phyloP scores from a whole-genome alignment of 1,140 invertebrate species.

The Drosophila carrolli region DNA sequence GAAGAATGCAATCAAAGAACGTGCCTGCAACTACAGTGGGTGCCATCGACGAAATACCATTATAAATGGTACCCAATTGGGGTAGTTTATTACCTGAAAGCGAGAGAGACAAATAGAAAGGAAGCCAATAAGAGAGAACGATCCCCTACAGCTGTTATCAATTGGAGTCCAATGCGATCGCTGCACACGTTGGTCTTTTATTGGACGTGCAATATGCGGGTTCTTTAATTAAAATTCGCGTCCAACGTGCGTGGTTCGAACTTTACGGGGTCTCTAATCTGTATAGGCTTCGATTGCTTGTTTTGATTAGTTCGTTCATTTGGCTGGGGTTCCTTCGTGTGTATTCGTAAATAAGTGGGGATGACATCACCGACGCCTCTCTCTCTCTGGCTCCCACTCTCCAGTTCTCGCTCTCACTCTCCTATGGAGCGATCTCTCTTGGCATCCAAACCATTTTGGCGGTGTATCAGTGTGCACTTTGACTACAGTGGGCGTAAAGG shows the following conservation, averaged over 20 bases:
- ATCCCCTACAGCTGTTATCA: constrained; percentile 31
- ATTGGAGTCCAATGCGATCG: constrained; percentile 18
- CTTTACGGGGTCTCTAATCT: constrained; percentile 45
- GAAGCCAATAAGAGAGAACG: constrained; percentile 4
- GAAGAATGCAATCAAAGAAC: constrained; percentile 25
- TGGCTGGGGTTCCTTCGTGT: constrained; percentile 19
- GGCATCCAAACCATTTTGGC: constrained; percentile 60
- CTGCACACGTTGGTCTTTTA: constrained; percentile 7
- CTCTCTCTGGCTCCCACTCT: constrained; percentile 14
- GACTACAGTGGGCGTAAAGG: constrained; percentile 45
- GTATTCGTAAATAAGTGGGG: constrained; percentile 56
- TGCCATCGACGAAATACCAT: constrained; percentile 28
- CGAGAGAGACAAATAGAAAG: background rate
- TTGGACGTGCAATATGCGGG: constrained; percentile 35
- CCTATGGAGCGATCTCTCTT: constrained; percentile 28
- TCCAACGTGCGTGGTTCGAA: constrained; percentile 36
- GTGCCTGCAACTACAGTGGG: constrained; percentile 29
- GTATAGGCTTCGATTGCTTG: constrained; percentile 62
- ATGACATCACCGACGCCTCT: constrained; percentile 72
- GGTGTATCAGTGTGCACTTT: constrained; percentile 23
- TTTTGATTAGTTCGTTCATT: constrained; percentile 65
- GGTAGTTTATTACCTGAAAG: constrained; percentile 3
- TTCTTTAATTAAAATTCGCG: constrained; percentile 36
- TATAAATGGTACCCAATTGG: constrained; percentile 13
- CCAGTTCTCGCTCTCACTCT: constrained; percentile 24